phyloP scores from a whole-genome alignment of 2,888 invertebrate genomes.

The Cerastis rubricosa region DNA sequence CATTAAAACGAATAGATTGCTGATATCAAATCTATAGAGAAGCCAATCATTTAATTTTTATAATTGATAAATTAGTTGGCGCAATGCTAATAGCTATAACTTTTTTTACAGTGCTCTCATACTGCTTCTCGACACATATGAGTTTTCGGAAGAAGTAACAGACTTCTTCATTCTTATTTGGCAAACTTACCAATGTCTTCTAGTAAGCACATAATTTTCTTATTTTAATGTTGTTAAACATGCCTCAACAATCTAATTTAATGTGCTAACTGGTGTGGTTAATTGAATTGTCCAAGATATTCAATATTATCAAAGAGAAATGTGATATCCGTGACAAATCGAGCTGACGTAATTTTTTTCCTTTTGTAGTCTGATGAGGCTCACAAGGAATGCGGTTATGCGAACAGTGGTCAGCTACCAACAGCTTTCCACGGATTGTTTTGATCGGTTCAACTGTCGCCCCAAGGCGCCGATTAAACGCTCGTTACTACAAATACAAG shows the following conservation, averaged over 20 bases:
- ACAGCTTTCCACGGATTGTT: slow-evolving; percentile 82
- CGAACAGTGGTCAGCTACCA: slow-evolving; percentile 73
- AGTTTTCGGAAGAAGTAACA: too few species aligned
- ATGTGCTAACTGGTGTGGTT: slow-evolving; percentile 1
- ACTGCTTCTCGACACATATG: too few species aligned
- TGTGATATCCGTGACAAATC: slow-evolving; percentile 38
- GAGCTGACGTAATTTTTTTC: slow-evolving; percentile 70
- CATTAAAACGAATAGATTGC: slow-evolving; percentile 19
- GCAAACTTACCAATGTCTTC: background rate
- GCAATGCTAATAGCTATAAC: background rate
- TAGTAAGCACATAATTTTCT: background rate
- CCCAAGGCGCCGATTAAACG: slow-evolving; percentile 75
- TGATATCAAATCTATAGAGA: background rate
- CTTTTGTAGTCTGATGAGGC: slow-evolving; percentile 71
- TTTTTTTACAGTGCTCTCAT: too few species aligned
- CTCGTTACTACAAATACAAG: slow-evolving; percentile 74
- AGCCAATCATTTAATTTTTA: background rate
- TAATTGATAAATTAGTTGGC: background rate
- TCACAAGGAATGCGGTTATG: slow-evolving; percentile 80
- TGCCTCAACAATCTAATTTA: background rate
- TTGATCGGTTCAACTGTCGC: slow-evolving; percentile 76
- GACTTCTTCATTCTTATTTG: background rate
- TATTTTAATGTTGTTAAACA: background rate
- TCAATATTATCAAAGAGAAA: slow-evolving; percentile 43
- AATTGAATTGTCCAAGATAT: slow-evolving; percentile 39